Percentiles rank a stretch among this genome's conserved stretches.
These are phyloP conservation scores for Chelonus formosanus DNA, from an alignment of 2,888 invertebrate genomes.

Conservation along the genomic window DNA sequence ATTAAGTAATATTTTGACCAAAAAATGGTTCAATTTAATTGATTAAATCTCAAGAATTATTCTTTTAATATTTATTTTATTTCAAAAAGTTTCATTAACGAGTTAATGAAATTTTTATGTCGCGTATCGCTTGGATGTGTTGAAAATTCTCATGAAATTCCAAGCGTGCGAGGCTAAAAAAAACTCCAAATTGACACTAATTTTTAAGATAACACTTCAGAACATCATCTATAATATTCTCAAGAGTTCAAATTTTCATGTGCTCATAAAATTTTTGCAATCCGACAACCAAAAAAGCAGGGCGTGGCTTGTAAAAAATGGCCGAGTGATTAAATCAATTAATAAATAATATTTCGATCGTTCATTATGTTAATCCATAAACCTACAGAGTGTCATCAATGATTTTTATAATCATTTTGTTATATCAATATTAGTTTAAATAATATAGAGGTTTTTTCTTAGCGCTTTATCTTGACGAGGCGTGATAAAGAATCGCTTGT, in stretches of 20 bases:
- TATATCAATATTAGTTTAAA: conserved; percentile 7
- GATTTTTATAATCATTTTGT: conserved; percentile 1
- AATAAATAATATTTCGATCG: conserved; percentile 6
- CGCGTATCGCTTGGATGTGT: too few species aligned
- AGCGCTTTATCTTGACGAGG: conserved; percentile 9
- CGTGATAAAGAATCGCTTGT: conserved; percentile 29
- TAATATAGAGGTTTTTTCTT: conserved; percentile 12
- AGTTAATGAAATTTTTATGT: too few species aligned
- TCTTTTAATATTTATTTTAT: too few species aligned
- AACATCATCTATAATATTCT: background rate
- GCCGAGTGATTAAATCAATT: conserved; percentile 10
- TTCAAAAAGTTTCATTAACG: too few species aligned
- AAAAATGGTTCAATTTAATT: too few species aligned
- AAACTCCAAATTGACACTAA: too few species aligned
- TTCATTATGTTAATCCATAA: background rate
- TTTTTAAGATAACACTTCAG: too few species aligned
- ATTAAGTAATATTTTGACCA: too few species aligned
- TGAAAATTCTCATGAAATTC: too few species aligned
- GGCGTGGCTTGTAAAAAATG: conserved; percentile 26
- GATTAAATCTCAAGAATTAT: too few species aligned
- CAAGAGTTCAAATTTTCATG: background rate
- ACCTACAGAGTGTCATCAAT: background rate
- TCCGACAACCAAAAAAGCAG: conserved; percentile 3
- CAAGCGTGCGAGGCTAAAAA: too few species aligned
- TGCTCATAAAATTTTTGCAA: conserved; percentile 5